Evolutionary conservation across 2,113 vertebrate genomes (phyloP), one percentile per base, ranked within the genome.

Genomic region (Atherinomorus stipes): DNA sequence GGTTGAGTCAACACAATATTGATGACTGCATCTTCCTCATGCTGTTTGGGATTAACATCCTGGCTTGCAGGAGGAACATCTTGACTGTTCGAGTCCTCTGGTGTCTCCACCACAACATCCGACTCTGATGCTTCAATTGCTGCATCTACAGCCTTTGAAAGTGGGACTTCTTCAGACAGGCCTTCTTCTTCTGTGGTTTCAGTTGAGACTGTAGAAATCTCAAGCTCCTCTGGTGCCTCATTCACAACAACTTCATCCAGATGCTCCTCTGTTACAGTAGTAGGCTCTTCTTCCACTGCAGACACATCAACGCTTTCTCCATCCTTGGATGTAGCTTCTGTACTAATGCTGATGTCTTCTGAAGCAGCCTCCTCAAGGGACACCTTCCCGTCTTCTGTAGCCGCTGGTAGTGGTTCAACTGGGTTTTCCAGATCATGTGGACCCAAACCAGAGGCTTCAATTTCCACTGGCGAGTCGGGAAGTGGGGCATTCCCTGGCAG

Each of bases 371-470:
- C 71, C 49, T 73, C 52, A 40, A 38, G 13, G 44, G 50, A n/a
- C 18, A 26, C 56, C 8, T 56, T 67, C 11, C 72, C 74, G 26
- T 72, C 63, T 56, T 34, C 76, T 62, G 15, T 51, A n/a, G 69
- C 37, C 11, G 28, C 21, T 26, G 50, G 23, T 3, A 69, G 28
- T 19, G 78, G 58, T 21, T 21, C 26, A 6, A 45, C 40, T 22
- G 64, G 31, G 7, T 63, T 60, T n/a, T 84, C 67, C 21, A 72
- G n/a, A 34, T 84, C 50, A 0, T 61, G 69, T 18, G 50, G 47
- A 9, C 72, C 87, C 47, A 74, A 85, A 16, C 89, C 91, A 37
- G 90, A 93, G 51, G 83, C 73, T 81, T 92, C 92, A 0, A 13
- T 21, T 62, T 81, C 86, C 79, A 87, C 37, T 3, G 84, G 67